These are phyloP conservation scores for Tenebrio molitor DNA, from an alignment of 1,140 invertebrate genomes.

Conservation along the genomic window DNA sequence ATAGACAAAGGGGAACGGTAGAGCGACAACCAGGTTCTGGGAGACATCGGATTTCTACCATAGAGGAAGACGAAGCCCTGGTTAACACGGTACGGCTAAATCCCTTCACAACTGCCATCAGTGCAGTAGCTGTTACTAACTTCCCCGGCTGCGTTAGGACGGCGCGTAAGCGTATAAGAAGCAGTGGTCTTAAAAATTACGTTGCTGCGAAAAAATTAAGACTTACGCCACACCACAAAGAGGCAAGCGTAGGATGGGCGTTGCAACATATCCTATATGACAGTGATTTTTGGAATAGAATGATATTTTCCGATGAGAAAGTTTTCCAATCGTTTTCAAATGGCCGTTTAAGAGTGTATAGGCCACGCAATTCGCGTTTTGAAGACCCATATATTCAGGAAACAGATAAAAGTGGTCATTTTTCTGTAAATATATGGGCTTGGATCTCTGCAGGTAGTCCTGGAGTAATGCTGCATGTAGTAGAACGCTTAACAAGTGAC, in stretches of 20 bases:
- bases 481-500: not conserved
- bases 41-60: not conserved
- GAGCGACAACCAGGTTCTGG: not conserved
- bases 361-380: not conserved
- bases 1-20: not conserved
- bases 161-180: not conserved
- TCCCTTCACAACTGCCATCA: not conserved
- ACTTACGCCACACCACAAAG: not conserved
- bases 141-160: not conserved
- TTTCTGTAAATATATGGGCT: not conserved
- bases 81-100: not conserved
- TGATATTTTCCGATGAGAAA: constrained; percentile 3
- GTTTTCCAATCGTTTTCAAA: no score
- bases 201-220: not conserved
- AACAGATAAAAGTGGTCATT: not conserved
- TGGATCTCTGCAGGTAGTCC: not conserved
- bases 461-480: no score
- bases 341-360: not conserved
- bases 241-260: not conserved
- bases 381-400: not conserved
- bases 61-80: not conserved
- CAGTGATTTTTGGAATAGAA: not conserved
- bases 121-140: not conserved
- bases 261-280: not conserved
- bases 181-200: not conserved